Evolutionary conservation across 2,888 invertebrate genomes (phyloP), one percentile per base, ranked within the genome.

Genomic region (Agrenia bidenticulata): DNA sequence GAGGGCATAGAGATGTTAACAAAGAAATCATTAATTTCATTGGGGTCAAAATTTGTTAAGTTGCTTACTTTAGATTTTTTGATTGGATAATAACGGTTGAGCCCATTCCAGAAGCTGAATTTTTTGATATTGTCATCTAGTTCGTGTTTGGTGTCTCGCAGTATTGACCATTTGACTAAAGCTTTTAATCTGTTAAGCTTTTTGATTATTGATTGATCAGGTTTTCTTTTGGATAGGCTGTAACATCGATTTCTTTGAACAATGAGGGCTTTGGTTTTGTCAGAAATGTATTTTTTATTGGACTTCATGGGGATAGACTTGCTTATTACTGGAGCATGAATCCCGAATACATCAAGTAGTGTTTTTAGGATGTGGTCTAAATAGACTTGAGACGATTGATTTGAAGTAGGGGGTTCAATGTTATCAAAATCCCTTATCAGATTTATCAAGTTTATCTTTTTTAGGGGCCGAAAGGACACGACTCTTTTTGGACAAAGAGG

Each of bases 21-120:
- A 39, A 45, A 63, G 17, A 49, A 63, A 17, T 63, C 56, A 21
- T 63, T 63, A 49, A 63, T 56, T 1, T 19, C 24, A 9, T 50
- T 27, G n/a, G 49, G 19, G 9, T 24, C 32, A 1, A 62, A 27
- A n/a, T n/a, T n/a, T 1, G 41, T 45, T 17, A 39, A 13, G 1
- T 4, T 15, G 2, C 1, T 13, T 4, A 13, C 13, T 5, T 19
- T 39, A 5, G n/a, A 15, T n/a, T 60, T 23, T 2, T 50, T 50
- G 19, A 61, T 17, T 1, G 57, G 57, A 39, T 15, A 11, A 15
- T 11, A 39, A 15, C 39, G 39, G 39, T 15, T 7, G 7, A 39
- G 7, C 7, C 39, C 39, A 39, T 39, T 15, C 39, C 39, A 39
- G 7, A 39, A 15, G 15, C 39, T 15, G 9, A 39, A 39, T 7